Percentiles rank a stretch among this genome's conserved stretches.
These are phyloP conservation scores for Equus quagga DNA, from an alignment of 2,113 vertebrate species.

Conservation along the genomic window DNA sequence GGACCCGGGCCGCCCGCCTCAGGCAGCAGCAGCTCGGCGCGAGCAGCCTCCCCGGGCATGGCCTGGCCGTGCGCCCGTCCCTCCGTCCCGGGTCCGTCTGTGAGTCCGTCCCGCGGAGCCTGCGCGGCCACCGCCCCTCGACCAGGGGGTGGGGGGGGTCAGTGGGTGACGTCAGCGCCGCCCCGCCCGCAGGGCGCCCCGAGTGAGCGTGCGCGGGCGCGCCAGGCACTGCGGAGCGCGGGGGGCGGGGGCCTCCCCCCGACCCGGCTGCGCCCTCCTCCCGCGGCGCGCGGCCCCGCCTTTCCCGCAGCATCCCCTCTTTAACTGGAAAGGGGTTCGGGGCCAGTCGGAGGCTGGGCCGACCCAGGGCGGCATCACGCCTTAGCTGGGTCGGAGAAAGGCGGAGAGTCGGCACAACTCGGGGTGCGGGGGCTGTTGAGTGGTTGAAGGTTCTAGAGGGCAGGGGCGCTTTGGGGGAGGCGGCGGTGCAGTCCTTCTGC, in stretches of 20 bases:
- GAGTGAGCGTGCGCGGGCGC: conserved; percentile 60
- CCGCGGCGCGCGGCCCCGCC: not conserved
- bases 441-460: too few relatives aligned
- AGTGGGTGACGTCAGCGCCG: conserved; percentile 69
- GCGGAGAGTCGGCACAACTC: not conserved
- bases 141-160: conserved; percentile 29
- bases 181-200: conserved; percentile 56
- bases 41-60: conserved; percentile 81
- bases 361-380: not conserved
- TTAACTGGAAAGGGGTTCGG: too few relatives aligned
- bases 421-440: not conserved
- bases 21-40: conserved; percentile 71
- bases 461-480: not conserved
- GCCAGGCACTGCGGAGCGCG: conserved; percentile 55
- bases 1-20: conserved; percentile 59
- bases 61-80: conserved; percentile 53
- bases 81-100: not conserved
- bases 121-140: conserved; percentile 69
- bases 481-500: too few relatives aligned
- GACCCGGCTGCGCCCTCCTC: not conserved
- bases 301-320: not conserved
- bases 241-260: not conserved
- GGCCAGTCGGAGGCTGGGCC: not conserved
- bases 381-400: not conserved
- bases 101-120: conserved; percentile 19